phyloP scores from a whole-genome alignment of 2,888 invertebrate species.

The Hirtodrosophila cameraria region DNA sequence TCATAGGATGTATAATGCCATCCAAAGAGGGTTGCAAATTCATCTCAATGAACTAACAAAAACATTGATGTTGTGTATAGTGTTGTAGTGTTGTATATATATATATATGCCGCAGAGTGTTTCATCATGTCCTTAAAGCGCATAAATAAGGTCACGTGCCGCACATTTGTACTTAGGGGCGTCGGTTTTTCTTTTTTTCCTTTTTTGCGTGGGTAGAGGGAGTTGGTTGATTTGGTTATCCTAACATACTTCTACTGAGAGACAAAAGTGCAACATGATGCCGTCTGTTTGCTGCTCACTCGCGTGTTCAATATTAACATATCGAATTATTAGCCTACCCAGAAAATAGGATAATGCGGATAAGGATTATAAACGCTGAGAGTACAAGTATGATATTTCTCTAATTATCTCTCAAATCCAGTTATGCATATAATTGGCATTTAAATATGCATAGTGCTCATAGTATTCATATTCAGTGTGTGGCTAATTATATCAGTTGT shows the following conservation, averaged over 20 bases:
- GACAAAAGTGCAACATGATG: conserved; percentile 63
- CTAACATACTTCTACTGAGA: conserved; percentile 27
- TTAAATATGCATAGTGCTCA: no score
- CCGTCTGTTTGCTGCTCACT: conserved; percentile 55
- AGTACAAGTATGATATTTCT: conserved; percentile 63
- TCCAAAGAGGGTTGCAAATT: conserved; percentile 51
- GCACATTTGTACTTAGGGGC: conserved; percentile 54
- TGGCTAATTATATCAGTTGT: conserved; percentile 73
- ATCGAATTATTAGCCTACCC: conserved; percentile 80
- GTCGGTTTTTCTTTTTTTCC: conserved; percentile 5
- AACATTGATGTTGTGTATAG: conserved; percentile 34
- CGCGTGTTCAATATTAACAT: conserved; percentile 74
- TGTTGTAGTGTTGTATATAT: no score
- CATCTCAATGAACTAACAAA: conserved; percentile 34
- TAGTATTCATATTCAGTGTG: conserved; percentile 55
- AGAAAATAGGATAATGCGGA: conserved; percentile 81
- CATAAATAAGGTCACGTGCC: conserved; percentile 84
- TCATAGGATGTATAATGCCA: conserved; percentile 24
- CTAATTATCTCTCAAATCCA: conserved; percentile 77
- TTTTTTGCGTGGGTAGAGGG: conserved; percentile 11
- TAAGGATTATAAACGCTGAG: conserved; percentile 58
- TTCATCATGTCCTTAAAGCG: conserved; percentile 79
- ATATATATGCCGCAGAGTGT: conserved; percentile 53
- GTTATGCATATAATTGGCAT: conserved; percentile 79
- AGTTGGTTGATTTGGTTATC: conserved; percentile 12